Base-by-base conservation (phyloP, 1,140 invertebrate genomes). In the Euura saliciscinereae region DNA sequence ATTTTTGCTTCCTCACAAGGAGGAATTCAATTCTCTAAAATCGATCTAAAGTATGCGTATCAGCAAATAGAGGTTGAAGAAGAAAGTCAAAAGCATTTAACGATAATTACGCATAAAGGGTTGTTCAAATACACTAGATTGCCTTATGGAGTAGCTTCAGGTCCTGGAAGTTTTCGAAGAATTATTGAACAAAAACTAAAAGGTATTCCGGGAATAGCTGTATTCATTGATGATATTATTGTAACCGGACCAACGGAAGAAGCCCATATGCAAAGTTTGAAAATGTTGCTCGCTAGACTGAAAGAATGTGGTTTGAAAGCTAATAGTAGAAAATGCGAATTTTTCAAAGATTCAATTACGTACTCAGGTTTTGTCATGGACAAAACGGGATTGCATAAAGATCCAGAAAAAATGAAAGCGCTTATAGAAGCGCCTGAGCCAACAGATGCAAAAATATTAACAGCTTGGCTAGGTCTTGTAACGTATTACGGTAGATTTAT, bases 71-170 rank as follows among this genome's bases (percentile, higher is more conserved):
- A 43, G 13, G 45, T 77, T n/a, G 71, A 72, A 66, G 71, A 75
- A 13, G 71, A 77, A 64, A 73, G 71, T 42, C 45, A 45, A 46
- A 70, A 75, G 71, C 45, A 73, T 7, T 28, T 70, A 42, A 75
- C 76, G 28, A 75, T 73, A 45, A 66, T 59, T 8, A 77, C 76
- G 71, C 66, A 76, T 65, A 70, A 65, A 71, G 74, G 75, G 65
- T 64, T 74, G 43, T 76, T 72, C 74, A 51, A 64, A 46, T 73
- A 74, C 69, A 72, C 69, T 3, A 71, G 75, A 64, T 68, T 78
- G 64, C 78, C 79, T 45, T 87, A 81, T 77, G 84, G 81, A 3
- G 79, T 86, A 43, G 73, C 69, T 43, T 72, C 73, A 13, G 76
- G 70, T 8, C 76, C 76, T 43, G 73, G 75, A 7, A 73, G 68